Evolutionary conservation across 2,113 vertebrate genomes (phyloP).

Genomic region (Dascyllus trimaculatus): DNA sequence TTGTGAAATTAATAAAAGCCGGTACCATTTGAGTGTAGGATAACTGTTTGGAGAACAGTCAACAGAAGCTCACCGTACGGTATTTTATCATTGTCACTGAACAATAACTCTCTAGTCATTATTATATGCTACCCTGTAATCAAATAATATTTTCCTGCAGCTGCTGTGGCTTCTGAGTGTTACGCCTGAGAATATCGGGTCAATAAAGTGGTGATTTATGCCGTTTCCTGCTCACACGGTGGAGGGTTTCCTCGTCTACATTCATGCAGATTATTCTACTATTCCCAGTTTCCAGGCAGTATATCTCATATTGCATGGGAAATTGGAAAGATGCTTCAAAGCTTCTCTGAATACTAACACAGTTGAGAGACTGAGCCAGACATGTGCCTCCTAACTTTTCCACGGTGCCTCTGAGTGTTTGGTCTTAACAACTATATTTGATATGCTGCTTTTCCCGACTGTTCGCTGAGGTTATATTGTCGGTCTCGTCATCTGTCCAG

Average conservation of each 20-base stretch:
- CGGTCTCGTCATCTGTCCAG: background rate
- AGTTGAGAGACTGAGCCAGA: background rate
- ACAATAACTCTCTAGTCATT: constrained; percentile 12
- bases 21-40: background rate
- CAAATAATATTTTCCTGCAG: constrained; percentile 14
- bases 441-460: background rate
- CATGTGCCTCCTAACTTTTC: background rate
- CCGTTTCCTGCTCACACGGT: background rate
- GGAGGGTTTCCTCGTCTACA: constrained; percentile 16
- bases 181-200: constrained; percentile 13
- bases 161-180: constrained; percentile 1
- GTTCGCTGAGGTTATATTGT: background rate
- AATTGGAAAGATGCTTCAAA: constrained; percentile 43
- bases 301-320: constrained; percentile 37
- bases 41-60: background rate
- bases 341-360: constrained; percentile 43
- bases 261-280: constrained; percentile 47
- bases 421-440: background rate
- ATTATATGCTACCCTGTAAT: constrained; percentile 11
- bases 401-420: background rate
- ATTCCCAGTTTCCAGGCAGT: constrained; percentile 13
- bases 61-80: background rate
- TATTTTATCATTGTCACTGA: constrained; percentile 8
- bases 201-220: constrained; percentile 35
- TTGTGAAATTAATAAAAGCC: background rate